Conservation (phyloP, 2,113 vertebrate genomes). For the Oceanodroma tethys region DNA sequence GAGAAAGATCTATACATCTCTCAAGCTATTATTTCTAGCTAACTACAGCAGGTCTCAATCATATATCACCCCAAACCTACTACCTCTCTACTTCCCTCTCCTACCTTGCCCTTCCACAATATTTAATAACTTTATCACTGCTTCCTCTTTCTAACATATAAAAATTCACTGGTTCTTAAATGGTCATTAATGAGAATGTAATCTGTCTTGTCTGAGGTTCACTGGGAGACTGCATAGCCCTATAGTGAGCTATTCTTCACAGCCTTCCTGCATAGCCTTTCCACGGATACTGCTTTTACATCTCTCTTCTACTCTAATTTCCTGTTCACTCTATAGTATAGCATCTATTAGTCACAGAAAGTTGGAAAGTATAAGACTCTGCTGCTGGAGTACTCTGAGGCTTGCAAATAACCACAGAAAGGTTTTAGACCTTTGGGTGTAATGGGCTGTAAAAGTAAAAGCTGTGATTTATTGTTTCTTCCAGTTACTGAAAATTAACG, state of each 20-base stretch:
- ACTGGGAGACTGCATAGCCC: background rate
- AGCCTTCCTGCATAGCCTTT: background rate
- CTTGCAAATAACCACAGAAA: conserved; percentile 6
- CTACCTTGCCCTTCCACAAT: background rate
- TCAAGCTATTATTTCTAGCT: background rate
- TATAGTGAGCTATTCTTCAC: background rate
- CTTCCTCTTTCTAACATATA: background rate
- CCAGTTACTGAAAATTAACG: background rate
- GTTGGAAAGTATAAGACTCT: background rate
- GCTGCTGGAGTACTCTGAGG: background rate
- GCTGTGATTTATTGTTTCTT: conserved; percentile 36
- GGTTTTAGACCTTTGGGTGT: conserved; percentile 9
- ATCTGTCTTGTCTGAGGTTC: background rate
- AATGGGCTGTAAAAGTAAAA: conserved; percentile 40
- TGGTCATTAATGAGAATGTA: background rate
- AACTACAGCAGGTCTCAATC: background rate
- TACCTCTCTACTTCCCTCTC: background rate
- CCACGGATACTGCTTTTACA: background rate
- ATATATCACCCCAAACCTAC: background rate
- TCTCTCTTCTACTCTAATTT: conserved; percentile 1
- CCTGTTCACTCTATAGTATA: background rate
- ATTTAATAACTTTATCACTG: background rate
- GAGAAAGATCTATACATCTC: background rate
- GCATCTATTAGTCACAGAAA: conserved; percentile 16
- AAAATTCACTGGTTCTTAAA: conserved; percentile 8